These are phyloP conservation scores for Nestor notabilis DNA, from an alignment of 2,113 vertebrate genomes.

Conservation along the genomic window DNA sequence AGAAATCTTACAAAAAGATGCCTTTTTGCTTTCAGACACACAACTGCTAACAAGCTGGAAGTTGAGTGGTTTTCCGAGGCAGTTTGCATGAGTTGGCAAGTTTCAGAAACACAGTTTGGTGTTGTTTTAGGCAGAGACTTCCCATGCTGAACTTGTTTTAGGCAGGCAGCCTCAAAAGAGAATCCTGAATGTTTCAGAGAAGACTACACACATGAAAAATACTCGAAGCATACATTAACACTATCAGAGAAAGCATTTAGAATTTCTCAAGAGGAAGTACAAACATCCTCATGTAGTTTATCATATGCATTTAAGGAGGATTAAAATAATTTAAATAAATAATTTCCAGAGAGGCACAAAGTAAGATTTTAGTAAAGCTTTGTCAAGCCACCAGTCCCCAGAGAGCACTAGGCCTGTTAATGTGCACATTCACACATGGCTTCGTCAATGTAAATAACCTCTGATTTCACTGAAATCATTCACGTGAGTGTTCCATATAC, in stretches of 20 bases:
- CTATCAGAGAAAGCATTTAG: background rate
- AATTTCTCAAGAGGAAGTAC: background rate
- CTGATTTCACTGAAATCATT: background rate
- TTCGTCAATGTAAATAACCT: background rate
- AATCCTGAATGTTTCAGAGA: background rate
- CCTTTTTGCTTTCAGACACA: background rate
- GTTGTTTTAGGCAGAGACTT: background rate
- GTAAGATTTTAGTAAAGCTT: background rate
- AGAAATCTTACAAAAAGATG: background rate
- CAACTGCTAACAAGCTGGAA: background rate
- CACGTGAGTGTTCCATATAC: background rate
- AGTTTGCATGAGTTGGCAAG: too few species aligned
- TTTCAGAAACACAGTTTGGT: background rate
- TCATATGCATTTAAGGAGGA: background rate
- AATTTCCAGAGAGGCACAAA: background rate
- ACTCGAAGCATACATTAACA: background rate
- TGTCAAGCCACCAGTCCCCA: background rate
- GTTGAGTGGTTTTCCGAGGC: background rate
- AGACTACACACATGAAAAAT: background rate
- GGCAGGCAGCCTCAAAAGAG: background rate
- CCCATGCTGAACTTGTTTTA: background rate
- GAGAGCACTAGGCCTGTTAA: too few species aligned
- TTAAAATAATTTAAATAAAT: background rate
- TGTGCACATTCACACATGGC: too few species aligned
- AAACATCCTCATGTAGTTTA: background rate